These are phyloP conservation scores for Tamandua tetradactyla DNA, from an alignment of 2,797 vertebrate genomes.

Conservation along the genomic window DNA sequence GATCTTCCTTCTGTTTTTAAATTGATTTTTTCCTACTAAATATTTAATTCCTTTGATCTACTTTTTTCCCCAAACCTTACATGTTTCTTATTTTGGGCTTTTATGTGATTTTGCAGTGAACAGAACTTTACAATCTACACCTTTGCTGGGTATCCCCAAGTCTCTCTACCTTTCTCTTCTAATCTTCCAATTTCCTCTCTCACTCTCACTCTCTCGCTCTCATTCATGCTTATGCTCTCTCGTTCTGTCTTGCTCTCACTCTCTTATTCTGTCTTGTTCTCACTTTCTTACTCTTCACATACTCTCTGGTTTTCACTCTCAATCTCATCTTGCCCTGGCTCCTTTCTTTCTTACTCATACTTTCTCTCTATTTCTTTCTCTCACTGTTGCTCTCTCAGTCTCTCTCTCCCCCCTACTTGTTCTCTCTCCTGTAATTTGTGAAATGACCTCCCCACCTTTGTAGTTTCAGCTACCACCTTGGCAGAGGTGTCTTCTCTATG, in stretches of 20 bases:
- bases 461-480: conserved; percentile 42
- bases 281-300: neutral
- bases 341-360: neutral
- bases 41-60: neutral
- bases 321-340: neutral
- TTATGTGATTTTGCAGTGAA: neutral
- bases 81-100: neutral
- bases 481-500: conserved; percentile 30
- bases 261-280: neutral
- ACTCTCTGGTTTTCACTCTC: neutral
- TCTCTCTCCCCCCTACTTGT: neutral
- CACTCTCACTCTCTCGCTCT: too few relatives aligned
- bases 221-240: too few relatives aligned
- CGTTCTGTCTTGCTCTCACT: neutral
- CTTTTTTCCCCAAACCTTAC: neutral
- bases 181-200: neutral
- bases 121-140: neutral
- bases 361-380: neutral
- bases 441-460: neutral
- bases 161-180: neutral
- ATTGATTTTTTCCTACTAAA: neutral
- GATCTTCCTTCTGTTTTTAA: neutral
- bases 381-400: neutral
- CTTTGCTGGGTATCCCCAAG: neutral
- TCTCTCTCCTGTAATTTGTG: neutral